These are phyloP conservation scores for Ptiloglossa arizonensis DNA, from an alignment of 1,140 invertebrate species.

Conservation along the genomic window DNA sequence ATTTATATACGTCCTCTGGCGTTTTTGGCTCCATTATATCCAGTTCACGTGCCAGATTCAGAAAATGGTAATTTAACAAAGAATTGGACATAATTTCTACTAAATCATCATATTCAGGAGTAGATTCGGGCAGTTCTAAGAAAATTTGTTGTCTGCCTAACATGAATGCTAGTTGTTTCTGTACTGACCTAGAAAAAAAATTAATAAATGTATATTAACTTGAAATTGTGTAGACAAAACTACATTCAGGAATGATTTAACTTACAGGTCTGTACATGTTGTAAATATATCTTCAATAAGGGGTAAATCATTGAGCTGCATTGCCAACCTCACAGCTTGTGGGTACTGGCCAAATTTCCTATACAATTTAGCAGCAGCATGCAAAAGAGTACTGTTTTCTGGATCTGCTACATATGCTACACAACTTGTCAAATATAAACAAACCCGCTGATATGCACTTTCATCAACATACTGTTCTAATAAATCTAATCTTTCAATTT, in stretches of 20 bases:
- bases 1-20: conserved; percentile 99
- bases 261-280: conserved; percentile 93
- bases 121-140: conserved; percentile 87
- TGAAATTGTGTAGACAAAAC: background rate
- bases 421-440: conserved; percentile 97
- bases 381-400: conserved; percentile 95
- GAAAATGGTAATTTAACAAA: conserved; percentile 97
- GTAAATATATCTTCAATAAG: conserved; percentile 93
- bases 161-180: conserved; percentile 99
- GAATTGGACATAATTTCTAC: conserved; percentile 98
- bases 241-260: conserved; percentile 67
- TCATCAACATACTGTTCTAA: conserved; percentile 96
- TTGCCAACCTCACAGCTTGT: conserved; percentile 95
- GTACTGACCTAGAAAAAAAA: conserved; percentile 85
- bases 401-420: conserved; percentile 99
- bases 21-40: conserved; percentile 99
- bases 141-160: conserved; percentile 97
- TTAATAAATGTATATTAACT: background rate
- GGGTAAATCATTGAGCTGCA: conserved; percentile 95
- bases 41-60: conserved; percentile 97
- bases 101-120: conserved; percentile 93
- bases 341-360: conserved; percentile 96
- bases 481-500: conserved; percentile 96
- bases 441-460: conserved; percentile 96
- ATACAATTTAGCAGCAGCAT: conserved; percentile 94